Conservation (phyloP, 2,888 invertebrate genomes). For the Chrysolina americana region DNA sequence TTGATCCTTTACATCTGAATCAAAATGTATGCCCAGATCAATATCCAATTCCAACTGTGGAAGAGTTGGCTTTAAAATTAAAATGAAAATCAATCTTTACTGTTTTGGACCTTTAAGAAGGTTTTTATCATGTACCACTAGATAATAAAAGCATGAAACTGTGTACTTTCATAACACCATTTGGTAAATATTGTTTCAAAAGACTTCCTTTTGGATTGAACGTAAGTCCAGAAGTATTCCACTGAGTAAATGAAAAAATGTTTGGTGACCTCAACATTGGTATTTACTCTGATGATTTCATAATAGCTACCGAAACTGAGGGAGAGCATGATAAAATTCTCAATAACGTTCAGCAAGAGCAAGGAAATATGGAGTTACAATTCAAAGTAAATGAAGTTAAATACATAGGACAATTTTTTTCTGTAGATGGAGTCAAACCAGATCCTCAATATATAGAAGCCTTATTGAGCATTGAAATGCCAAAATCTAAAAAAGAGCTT, state of each 20-base stretch:
- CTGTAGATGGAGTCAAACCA: constrained; percentile 26
- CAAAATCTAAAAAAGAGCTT: constrained; percentile 1
- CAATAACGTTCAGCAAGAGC: constrained; percentile 17
- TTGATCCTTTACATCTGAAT: no score
- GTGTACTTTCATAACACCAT: not conserved
- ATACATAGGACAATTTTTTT: constrained; percentile 21
- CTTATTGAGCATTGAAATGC: constrained; percentile 17
- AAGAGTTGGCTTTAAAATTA: not conserved
- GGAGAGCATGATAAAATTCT: not conserved
- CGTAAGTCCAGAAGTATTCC: no score
- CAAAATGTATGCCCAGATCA: not conserved
- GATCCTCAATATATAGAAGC: no score
- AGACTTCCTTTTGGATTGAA: no score
- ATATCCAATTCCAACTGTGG: not conserved
- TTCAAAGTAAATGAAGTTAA: constrained; percentile 29
- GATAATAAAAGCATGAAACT: not conserved
- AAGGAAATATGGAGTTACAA: constrained; percentile 15
- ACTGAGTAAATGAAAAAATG: no score
- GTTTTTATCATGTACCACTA: not conserved
- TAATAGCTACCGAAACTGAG: not conserved
- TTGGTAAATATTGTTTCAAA: not conserved
- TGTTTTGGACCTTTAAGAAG: constrained; percentile 1
- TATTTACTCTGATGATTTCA: not conserved
- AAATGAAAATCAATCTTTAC: not conserved
- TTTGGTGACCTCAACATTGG: no score